Evolutionary conservation across 2,113 vertebrate species (phyloP).

Genomic region (Euleptes europaea): DNA sequence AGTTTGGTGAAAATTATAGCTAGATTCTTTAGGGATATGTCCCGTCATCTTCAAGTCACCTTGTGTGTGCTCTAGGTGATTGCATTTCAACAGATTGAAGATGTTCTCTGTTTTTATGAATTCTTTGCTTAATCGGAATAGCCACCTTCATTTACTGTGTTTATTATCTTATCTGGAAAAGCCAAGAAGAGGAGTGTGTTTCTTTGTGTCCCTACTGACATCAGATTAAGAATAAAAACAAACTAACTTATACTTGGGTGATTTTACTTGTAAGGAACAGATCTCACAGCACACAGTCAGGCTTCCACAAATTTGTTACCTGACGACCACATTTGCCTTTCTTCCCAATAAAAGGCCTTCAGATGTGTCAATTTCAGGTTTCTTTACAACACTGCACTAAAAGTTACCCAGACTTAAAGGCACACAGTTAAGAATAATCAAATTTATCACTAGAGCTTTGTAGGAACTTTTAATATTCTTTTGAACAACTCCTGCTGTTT

Average conservation of each 20-base stretch:
- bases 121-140: constrained; percentile 3
- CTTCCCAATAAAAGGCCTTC: not conserved
- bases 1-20: constrained; percentile 43
- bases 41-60: constrained; percentile 26
- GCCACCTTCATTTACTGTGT: not conserved
- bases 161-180: constrained; percentile 7
- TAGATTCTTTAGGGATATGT: constrained; percentile 26
- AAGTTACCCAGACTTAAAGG: constrained; percentile 21
- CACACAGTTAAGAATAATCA: not conserved
- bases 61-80: not conserved
- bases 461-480: constrained; percentile 11
- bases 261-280: too few relatives aligned
- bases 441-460: constrained; percentile 28
- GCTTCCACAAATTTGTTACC: too few relatives aligned
- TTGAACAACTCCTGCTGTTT: constrained; percentile 14
- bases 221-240: constrained; percentile 3
- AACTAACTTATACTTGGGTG: too few relatives aligned
- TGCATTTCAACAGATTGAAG: constrained; percentile 8
- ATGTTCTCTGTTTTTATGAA: constrained; percentile 1
- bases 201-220: not conserved
- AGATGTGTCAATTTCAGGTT: not conserved
- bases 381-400: constrained; percentile 10
- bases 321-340: not conserved
- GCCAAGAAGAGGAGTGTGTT: not conserved
- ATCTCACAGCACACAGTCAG: too few relatives aligned